phyloP scores from a whole-genome alignment of 2,113 vertebrate genomes.

The Callionymus lyra region DNA sequence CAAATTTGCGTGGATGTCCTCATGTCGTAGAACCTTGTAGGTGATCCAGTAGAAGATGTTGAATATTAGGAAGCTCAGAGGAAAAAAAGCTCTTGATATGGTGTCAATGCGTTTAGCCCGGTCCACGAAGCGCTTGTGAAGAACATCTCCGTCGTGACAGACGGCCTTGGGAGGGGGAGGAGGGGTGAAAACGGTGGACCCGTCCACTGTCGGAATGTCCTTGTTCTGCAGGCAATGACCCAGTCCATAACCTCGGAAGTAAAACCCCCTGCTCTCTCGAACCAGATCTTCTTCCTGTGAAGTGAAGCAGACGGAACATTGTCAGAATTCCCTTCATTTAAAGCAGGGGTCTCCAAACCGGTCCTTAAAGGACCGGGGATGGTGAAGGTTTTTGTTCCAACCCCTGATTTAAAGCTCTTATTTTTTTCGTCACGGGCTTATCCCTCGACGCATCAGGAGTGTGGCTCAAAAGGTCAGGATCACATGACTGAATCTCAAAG shows the following conservation, averaged over 20 bases:
- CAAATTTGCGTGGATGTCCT: conserved; percentile 76
- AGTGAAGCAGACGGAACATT: conserved; percentile 32
- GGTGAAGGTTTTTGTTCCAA: too few species aligned
- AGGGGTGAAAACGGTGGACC: conserved; percentile 53
- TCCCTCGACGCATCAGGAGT: background rate
- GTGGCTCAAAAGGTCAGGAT: background rate
- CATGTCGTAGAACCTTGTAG: conserved; percentile 84
- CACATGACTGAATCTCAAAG: too few species aligned
- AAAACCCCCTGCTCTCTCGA: conserved; percentile 73
- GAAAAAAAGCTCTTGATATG: conserved; percentile 82
- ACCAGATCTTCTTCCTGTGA: conserved; percentile 77
- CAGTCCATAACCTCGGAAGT: conserved; percentile 78
- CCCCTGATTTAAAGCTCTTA: too few species aligned
- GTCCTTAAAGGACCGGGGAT: too few species aligned
- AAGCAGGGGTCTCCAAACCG: too few species aligned
- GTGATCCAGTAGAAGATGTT: conserved; percentile 92
- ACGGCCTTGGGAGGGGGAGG: conserved; percentile 38
- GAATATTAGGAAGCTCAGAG: conserved; percentile 87
- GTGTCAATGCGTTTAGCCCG: conserved; percentile 87
- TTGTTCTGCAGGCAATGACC: conserved; percentile 77
- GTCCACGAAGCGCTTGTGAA: conserved; percentile 72
- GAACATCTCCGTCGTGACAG: conserved; percentile 63
- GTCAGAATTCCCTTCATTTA: conserved; percentile 20
- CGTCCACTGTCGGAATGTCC: conserved; percentile 61
- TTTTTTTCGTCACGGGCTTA: too few species aligned